Base-by-base conservation (phyloP, 2,797 vertebrate species). In the Rhinophrynus dorsalis region DNA sequence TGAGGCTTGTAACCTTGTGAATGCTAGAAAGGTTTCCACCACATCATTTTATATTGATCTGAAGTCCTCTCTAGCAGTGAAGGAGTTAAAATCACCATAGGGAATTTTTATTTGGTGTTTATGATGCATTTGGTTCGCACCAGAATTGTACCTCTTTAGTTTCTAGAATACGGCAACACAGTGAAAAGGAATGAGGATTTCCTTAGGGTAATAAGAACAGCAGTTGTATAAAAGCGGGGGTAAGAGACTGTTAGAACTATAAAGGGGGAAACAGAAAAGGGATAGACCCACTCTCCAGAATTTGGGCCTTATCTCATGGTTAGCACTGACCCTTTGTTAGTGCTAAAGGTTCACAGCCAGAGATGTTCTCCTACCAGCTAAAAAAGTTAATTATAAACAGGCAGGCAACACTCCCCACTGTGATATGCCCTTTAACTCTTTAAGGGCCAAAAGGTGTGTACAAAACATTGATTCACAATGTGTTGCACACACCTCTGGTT, bases 361-460 rank as follows among this genome's bases (percentile, higher is more conserved):
- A 13, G 58, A 33, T 51, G 55, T 52, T 59, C 55, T 73, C 69
- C 54, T 37, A 20, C 15, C 47, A 37, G 62, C 11, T 58, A 58
- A 56, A 45, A 15, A 42, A 27, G 20, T 52, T 20, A 45, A 51
- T 66, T 29, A 59, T 47, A 65, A 66, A 54, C 37, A 54, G 55
- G 44, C 62, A 26, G 45, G 62, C 62, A 66, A 37, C 62, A 12
- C 52, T 38, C 17, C 17, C 20, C 62, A 51, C n/a, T 11, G 2
- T 24, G 32, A 65, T 17, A 8, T 60, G 35, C 27, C 42, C 51
- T 52, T 57, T 40, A n/a, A n/a, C n/a, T n/a, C n/a, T n/a, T n/a
- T n/a, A n/a, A n/a, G n/a, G n/a, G n/a, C n/a, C n/a, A n/a, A n/a
- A n/a, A n/a, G n/a, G n/a, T n/a, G n/a, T n/a, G n/a, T n/a, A n/a